Conservation (phyloP, 2,113 vertebrate species). For the Malurus elegans region DNA sequence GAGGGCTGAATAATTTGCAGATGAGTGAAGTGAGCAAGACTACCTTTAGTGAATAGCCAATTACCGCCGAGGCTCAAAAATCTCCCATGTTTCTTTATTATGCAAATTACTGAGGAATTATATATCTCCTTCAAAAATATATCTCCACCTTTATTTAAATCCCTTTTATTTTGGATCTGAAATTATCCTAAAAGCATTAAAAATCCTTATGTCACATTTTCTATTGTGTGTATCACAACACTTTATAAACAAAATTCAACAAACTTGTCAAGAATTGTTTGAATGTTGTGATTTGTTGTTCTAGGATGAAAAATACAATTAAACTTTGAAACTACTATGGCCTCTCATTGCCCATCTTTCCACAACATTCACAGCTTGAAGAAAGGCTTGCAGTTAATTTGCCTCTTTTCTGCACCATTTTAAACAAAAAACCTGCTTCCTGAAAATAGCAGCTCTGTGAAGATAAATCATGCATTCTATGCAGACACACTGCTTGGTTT, state of each 20-base stretch:
- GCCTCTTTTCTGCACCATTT: not conserved
- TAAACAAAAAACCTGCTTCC: not conserved
- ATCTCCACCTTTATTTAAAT: not conserved
- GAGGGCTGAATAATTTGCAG: constrained; percentile 2
- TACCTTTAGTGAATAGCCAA: constrained; percentile 10
- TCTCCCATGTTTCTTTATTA: not conserved
- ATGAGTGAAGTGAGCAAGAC: not conserved
- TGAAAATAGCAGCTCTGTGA: not conserved
- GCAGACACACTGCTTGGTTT: not conserved
- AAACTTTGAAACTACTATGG: not conserved
- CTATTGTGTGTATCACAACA: not conserved
- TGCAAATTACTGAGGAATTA: not conserved
- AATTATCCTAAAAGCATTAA: not conserved
- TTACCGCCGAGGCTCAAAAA: not conserved
- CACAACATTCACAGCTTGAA: not conserved
- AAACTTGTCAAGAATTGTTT: not conserved
- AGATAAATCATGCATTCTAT: not conserved
- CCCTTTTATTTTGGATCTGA: not conserved
- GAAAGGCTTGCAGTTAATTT: not conserved
- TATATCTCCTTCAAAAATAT: not conserved
- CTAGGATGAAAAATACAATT: not conserved
- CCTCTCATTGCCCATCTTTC: not conserved
- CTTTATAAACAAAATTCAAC: not conserved
- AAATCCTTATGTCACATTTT: not conserved
- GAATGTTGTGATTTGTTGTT: not conserved